Base-by-base conservation (phyloP, 1,140 invertebrate species). In the Drosophila triauraria region DNA sequence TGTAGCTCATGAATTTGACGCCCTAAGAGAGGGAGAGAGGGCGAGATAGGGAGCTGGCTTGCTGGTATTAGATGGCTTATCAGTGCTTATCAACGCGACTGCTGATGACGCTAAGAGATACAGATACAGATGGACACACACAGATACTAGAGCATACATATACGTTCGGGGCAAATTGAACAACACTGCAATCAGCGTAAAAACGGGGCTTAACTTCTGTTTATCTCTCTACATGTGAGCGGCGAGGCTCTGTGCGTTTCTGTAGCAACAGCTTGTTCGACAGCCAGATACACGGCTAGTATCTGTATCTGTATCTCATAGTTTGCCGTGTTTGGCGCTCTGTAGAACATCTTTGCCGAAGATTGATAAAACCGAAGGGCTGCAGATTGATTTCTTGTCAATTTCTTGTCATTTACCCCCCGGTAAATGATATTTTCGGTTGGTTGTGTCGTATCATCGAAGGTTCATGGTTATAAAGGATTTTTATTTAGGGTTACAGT, bases 201-300 rank as follows among this genome's bases (percentile, higher is more conserved):
- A 53, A 59, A 12, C 38, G 32, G 13, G 67, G 30, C 38, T 40
- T 44, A 72, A 44, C 69, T 72, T n/a, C 57, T 68, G 56, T 68
- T 67, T 77, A 68, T 68, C 74, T 68, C 35, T 40, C 25, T 50
- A 32, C 10, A 51, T 59, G 35, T 40, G 13, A 38, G 20, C 57
- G n/a, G 20, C 57, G n/a, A 12, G 25, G 40, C 38, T 30, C 10
- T 54, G 10, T 63, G 48, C 42, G 50, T 62, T 42, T 75, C 58
- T 75, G 53, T 76, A 76, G 74, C 74, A 76, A 76, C 74, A 76
- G 74, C 74, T 77, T 77, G 75, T 77, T 77, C 56, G 64, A 77
- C 75, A 77, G 43, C 48, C 13, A 35, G 23, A 38, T 53, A 70
- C 74, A 40, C 32, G 40, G 53, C 42, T 10, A 47, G 53, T 77